Evolutionary conservation across 2,113 vertebrate species (phyloP), one percentile per base, ranked within the genome.

Genomic region (Uropsilus gracilis): DNA sequence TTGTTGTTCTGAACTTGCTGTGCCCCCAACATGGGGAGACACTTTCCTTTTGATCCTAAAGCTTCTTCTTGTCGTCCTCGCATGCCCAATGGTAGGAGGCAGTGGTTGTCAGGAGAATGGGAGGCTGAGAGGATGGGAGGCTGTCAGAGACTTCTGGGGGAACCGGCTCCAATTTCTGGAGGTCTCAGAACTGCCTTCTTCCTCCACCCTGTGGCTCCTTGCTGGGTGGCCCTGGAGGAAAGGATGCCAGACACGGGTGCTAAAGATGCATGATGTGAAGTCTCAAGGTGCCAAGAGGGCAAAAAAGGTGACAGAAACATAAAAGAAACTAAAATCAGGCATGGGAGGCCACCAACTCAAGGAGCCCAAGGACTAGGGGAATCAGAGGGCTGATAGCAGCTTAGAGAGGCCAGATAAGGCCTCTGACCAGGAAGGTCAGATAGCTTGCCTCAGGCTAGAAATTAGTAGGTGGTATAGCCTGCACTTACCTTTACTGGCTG

Each of bases 291-390:
- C 50, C 1, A 4, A 76, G 68, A 83, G 30, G 39, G 32, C 6
- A 24, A 28, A 69, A 77, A 11, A 8, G 39, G 57, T 66, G 39
- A 82, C 10, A 30, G 69, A 50, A 48, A 18, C 13, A 34, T 42
- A 69, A 48, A 50, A 1, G 28, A 37, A 37, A 37, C 4, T 30
- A 1, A 18, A 24, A 28, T 32, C 3, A 4, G 37, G n/a, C 0
- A 16, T 50, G 5, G 3, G 17, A 44, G 48, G 28, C 16, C 5
- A 0, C 12, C 13, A 28, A 28, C 2, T 6, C 32, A 11, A 22
- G 39, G 50, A 64, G 13, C 14, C 72, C 14, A 0, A 5, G 66
- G 63, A 59, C 13, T 32, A 24, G n/a, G 17, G 0, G 32, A 24
- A 4, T 14, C n/a, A n/a, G n/a, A n/a, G n/a, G 17, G 24, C 11